Percentiles rank a stretch among this genome's conserved stretches.
Conservation (phyloP, 2,888 invertebrate species). For the Ophonus ardosiacus region DNA sequence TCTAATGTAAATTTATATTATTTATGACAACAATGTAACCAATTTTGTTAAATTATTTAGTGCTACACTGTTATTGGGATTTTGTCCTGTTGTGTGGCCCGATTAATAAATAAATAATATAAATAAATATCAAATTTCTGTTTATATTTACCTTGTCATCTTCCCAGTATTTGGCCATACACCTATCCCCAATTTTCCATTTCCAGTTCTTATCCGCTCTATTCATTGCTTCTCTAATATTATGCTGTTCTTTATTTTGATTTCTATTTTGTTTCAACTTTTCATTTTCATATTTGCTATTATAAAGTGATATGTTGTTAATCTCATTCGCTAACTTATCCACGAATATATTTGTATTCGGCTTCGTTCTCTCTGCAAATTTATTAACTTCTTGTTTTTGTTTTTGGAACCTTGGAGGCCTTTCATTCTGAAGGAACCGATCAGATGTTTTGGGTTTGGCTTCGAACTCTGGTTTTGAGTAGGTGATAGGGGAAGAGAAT, state of each 20-base stretch:
- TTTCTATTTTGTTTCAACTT: constrained; percentile 49
- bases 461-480: constrained; percentile 25
- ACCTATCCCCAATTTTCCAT: constrained; percentile 90
- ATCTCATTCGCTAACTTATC: constrained; percentile 59
- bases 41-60: too few species aligned
- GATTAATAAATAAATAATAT: constrained; percentile 31
- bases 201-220: constrained; percentile 71
- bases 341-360: constrained; percentile 62
- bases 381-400: constrained; percentile 17
- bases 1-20: too few species aligned
- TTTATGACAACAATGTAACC: too few species aligned
- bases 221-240: not conserved
- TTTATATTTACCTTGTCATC: constrained; percentile 85
- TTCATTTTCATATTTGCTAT: constrained; percentile 56
- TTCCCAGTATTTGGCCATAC: constrained; percentile 95
- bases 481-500: constrained; percentile 52
- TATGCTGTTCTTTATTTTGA: constrained; percentile 42
- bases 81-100: too few species aligned
- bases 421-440: constrained; percentile 72
- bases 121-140: constrained; percentile 60
- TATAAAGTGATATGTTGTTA: constrained; percentile 62
- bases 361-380: constrained; percentile 42
- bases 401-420: constrained; percentile 80
- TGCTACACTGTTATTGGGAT: too few species aligned
- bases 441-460: constrained; percentile 33